A percentile compares a stretch with the other conserved stretches of the same genome.
Evolutionary conservation across 2,797 vertebrate species (phyloP).

Genomic region (Neosilurus mollespiculum): DNA sequence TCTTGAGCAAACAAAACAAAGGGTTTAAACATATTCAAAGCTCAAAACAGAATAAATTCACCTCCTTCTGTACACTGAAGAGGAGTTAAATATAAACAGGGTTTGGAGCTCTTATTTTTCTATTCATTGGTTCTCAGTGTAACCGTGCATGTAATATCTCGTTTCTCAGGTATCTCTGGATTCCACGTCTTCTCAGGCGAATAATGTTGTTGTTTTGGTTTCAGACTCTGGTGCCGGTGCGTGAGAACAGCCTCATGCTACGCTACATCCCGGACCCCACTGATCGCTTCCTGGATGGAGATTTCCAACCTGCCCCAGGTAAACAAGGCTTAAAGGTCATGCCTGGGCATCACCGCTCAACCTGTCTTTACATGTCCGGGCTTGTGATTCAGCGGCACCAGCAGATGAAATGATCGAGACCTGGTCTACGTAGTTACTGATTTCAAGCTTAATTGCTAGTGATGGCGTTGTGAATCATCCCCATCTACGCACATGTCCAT

Average conservation of each 20-base stretch:
- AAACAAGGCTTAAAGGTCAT: constrained; percentile 49
- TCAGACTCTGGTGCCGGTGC: constrained; percentile 77
- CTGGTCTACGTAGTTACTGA: neutral
- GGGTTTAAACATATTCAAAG: too few relatives aligned
- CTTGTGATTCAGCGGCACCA: neutral
- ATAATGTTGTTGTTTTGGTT: constrained; percentile 38
- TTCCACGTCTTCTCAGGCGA: neutral
- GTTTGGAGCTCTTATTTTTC: neutral
- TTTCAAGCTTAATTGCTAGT: neutral
- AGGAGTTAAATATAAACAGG: too few relatives aligned
- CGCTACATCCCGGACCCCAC: constrained; percentile 96
- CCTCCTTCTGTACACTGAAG: too few relatives aligned
- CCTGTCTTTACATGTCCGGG: neutral
- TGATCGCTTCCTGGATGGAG: constrained; percentile 76
- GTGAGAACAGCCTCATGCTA: constrained; percentile 86
- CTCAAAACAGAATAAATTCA: too few relatives aligned
- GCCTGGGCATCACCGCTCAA: neutral
- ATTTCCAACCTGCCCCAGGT: constrained; percentile 88
- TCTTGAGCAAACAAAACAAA: too few relatives aligned
- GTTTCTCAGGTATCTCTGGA: neutral
- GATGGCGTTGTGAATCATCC: neutral
- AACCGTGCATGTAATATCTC: neutral
- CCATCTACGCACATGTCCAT: too few relatives aligned
- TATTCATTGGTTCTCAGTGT: neutral
- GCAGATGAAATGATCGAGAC: neutral